Evolutionary conservation across 2,888 invertebrate species (phyloP), one percentile per base, ranked within the genome.

Genomic region (Phaedon cochleariae): DNA sequence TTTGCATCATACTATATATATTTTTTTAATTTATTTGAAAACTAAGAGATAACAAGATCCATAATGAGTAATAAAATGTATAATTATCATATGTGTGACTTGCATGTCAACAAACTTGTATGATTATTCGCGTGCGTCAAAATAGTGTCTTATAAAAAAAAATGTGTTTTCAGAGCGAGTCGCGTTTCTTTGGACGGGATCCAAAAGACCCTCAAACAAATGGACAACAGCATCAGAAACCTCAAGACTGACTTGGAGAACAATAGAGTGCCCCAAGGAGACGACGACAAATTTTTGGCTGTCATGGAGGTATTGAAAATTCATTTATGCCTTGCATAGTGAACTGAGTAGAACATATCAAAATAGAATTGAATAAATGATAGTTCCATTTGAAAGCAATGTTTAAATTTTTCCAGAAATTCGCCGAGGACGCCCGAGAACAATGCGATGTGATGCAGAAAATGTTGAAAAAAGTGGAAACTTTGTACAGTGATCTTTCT

Each of bases 401-500:
- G n/a, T 60, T 59, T 57, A 7, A 64, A 52, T 60, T 53, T 26
- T 70, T 72, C 34, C 41, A 79, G 79, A 76, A 76, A 72, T 80
- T 80, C 37, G 89, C 93, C 0, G 85, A 86, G 60, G 92, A 93
- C 69, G 96, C 97, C 0, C 88, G 93, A 9, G 91, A 93, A 67
- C 95, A 97, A 73, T 93, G 93, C 80, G 93, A 94, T 79, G 89
- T 98, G 0, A 85, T 99, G 67, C 92, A 94, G 78, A 94, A 93
- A 61, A 98, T 98, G 97, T 94, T 92, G 84, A 91, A 92, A 74
- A 95, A 96, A 80, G 96, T 98, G 93, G 95, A 95, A 71, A 89
- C 88, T 9, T 84, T 96, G 0, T 98, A 93, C 85, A 88, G 88
- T 2, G 93, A 93, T 53, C 84, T 98, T 9, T 91, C 95, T 0